Base-by-base conservation (phyloP, 2,888 invertebrate genomes). In the Euclidia mi region DNA sequence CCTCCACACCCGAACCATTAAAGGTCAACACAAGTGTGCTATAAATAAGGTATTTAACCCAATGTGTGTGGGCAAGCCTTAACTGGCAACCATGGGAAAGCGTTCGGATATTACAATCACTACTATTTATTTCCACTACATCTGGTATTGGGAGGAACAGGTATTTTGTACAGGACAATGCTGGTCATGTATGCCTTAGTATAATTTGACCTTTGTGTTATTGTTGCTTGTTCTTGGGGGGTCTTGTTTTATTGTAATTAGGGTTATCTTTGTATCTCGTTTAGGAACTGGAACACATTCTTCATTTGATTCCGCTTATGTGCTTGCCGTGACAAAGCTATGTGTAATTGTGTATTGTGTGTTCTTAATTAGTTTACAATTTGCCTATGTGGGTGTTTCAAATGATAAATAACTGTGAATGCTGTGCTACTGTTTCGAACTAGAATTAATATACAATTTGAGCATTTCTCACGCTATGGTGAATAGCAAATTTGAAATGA, bases 21-120 rank as follows among this genome's bases (percentile, higher is more conserved):
- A 89, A 91, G 91, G 90, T 91, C 89, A 91, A 76, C 66, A 73
- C 81, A 85, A 87, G 88, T 85, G 79, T 79, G 86, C 87, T 84
- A 92, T 92, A 91, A 92, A 91, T 92, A 92, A 87, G 85, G 88
- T 90, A 87, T 91, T 91, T 90, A 91, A 90, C 87, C 85, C 87
- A 87, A 87, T 89, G 89, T 90, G 92, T 92, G 92, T 92, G 92
- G 91, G 89, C 90, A 66, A 65, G 75, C 86, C 87, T 84, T 87
- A 88, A 85, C 83, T 81, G 84, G 85, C 81, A 79, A 80, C 80
- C 86, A 88, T 90, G 88, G 83, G 87, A 89, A 88, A 81, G 79
- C 79, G 76, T 71, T 60, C 66, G 76, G 76, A 79, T 79, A 84
- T 81, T 83, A 89, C 87, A 85, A 88, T 87, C 71, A 79, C 76